phyloP scores from a whole-genome alignment of 1,140 invertebrate species.

The Plutomurus gul region DNA sequence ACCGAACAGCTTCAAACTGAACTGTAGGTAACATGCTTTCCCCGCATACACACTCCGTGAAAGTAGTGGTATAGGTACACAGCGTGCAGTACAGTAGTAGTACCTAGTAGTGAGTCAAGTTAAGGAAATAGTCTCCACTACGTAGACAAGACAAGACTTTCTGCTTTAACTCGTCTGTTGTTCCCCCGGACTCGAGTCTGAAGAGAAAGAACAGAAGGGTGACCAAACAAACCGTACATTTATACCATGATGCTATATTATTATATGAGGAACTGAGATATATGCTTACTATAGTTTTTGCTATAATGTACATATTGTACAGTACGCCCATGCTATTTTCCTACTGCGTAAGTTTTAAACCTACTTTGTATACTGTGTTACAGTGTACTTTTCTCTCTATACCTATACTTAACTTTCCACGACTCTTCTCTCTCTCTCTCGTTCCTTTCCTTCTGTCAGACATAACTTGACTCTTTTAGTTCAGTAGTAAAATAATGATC shows the following conservation, averaged over 20 bases:
- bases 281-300: not conserved
- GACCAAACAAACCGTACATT: constrained; percentile 20
- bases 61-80: no score
- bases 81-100: no score
- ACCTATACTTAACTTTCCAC: not conserved
- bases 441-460: not conserved
- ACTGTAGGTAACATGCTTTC: no score
- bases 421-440: not conserved
- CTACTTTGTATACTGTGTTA: no score
- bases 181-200: not conserved
- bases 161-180: not conserved
- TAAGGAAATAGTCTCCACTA: not conserved
- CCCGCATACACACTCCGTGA: no score
- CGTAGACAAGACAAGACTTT: not conserved
- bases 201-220: constrained; percentile 17
- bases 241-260: no score
- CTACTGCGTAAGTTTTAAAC: not conserved
- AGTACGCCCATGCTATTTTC: not conserved
- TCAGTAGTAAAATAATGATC: not conserved
- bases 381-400: not conserved
- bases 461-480: not conserved
- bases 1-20: no score
- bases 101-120: not conserved
- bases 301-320: not conserved
- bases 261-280: not conserved